Conservation (phyloP, 2,113 vertebrate species). For the Notiomystis cincta region DNA sequence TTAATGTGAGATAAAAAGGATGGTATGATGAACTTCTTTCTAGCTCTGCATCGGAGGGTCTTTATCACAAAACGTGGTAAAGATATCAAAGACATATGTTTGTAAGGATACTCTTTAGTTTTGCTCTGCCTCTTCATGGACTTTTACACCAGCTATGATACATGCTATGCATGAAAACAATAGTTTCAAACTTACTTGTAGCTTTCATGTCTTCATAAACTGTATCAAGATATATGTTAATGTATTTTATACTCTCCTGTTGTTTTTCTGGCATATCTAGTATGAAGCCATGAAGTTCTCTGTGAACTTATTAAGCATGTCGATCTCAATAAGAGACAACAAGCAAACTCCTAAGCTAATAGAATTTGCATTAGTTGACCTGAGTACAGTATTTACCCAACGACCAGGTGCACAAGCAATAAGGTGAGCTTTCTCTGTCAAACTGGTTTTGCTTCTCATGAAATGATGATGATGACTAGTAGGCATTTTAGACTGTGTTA, state of each 20-base stretch:
- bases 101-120: neutral
- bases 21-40: neutral
- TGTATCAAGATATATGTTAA: neutral
- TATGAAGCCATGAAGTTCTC: conserved; percentile 92
- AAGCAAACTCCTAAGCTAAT: conserved; percentile 82
- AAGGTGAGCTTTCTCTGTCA: conserved; percentile 73
- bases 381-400: conserved; percentile 84
- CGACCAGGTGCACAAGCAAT: conserved; percentile 92
- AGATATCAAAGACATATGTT: neutral
- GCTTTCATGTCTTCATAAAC: neutral
- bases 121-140: neutral
- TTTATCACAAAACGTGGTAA: neutral
- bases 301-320: conserved; percentile 86
- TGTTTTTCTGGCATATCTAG: conserved; percentile 68
- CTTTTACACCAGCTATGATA: neutral
- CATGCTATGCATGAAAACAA: neutral
- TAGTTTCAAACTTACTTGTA: neutral
- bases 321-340: conserved; percentile 83
- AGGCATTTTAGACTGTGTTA: neutral
- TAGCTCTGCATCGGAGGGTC: rapidly evolving
- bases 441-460: neutral
- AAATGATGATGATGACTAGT: neutral
- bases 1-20: neutral
- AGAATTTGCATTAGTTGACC: conserved; percentile 82
- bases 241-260: neutral